Conservation (phyloP, 2,113 vertebrate genomes). For the Speoplatyrhinus poulsoni region DNA sequence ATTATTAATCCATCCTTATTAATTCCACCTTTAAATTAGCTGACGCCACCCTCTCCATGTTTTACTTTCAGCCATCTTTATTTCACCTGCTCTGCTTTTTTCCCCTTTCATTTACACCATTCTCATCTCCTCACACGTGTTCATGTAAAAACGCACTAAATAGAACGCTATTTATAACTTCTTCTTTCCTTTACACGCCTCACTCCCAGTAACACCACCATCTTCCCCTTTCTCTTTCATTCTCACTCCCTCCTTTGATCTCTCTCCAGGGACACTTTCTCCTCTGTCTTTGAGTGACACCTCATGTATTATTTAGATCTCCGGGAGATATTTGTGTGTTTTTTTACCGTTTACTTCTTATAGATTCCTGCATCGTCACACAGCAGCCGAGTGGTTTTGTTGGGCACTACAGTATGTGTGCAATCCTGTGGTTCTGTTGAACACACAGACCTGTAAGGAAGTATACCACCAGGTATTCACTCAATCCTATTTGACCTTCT, state of each 20-base stretch:
- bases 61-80: not conserved
- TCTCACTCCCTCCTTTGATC: not conserved
- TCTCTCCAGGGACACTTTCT: constrained; percentile 54
- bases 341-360: constrained; percentile 42
- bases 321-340: constrained; percentile 34
- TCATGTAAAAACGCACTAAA: no score
- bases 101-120: not conserved
- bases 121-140: no score
- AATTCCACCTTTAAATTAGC: not conserved
- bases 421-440: constrained; percentile 11
- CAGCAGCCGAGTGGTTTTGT: not conserved
- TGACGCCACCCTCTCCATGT: not conserved
- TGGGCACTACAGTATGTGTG: not conserved
- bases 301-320: constrained; percentile 71
- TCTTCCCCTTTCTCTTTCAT: not conserved
- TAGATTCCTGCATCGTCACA: not conserved
- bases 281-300: constrained; percentile 59
- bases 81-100: not conserved
- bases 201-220: not conserved
- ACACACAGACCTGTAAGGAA: constrained; percentile 17
- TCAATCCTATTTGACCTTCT: not conserved
- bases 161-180: not conserved
- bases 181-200: not conserved
- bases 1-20: not conserved
- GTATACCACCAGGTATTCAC: not conserved